Conservation (phyloP, 2,888 invertebrate genomes). For the Dolichopus griseipennis region DNA sequence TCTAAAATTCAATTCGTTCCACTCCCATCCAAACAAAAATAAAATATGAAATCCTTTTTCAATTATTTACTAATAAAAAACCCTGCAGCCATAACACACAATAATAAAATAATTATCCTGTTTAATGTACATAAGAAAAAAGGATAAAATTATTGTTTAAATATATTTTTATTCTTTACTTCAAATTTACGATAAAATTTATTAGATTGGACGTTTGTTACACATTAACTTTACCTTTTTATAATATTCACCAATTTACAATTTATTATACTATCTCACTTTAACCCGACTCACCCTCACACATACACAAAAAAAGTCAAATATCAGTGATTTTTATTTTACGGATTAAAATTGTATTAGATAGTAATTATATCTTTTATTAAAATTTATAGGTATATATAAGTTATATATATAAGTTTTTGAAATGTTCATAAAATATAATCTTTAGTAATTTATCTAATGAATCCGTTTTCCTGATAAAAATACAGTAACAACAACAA, state of each 20-base stretch:
- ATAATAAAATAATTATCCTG: neutral
- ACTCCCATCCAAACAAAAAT: too few species aligned
- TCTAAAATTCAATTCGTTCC: too few species aligned
- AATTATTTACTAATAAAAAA: neutral
- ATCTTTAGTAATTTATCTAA: conserved; percentile 6
- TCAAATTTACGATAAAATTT: conserved; percentile 34
- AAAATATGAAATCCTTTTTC: neutral
- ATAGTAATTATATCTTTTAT: too few species aligned
- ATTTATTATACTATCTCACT: too few species aligned
- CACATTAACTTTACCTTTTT: too few species aligned
- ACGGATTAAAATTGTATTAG: too few species aligned
- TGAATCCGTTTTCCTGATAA: conserved; percentile 9
- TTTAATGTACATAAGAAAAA: neutral
- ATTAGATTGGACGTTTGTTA: conserved; percentile 18
- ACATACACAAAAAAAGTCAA: too few species aligned
- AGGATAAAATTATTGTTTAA: conserved; percentile 1
- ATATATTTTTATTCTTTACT: conserved; percentile 28
- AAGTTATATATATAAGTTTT: too few species aligned
- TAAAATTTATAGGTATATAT: too few species aligned
- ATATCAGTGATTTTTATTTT: too few species aligned
- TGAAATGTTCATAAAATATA: neutral
- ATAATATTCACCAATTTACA: too few species aligned
- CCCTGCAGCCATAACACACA: neutral
- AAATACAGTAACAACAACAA: neutral
- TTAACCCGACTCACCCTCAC: too few species aligned